phyloP scores from a whole-genome alignment of 2,888 invertebrate genomes.

The Steinernema scapterisci region DNA sequence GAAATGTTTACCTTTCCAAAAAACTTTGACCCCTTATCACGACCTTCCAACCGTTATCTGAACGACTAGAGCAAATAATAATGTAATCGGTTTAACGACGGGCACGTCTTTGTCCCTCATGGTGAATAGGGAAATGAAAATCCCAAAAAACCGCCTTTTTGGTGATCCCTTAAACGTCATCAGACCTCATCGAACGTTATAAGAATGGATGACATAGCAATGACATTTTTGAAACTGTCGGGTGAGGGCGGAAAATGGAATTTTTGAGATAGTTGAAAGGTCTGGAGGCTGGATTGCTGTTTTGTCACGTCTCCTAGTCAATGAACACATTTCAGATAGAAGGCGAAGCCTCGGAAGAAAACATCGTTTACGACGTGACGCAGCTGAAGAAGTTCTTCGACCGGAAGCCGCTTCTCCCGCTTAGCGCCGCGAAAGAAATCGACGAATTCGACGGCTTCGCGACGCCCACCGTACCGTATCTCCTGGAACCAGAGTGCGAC shows the following conservation, averaged over 20 bases:
- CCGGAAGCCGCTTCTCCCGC: conserved; percentile 33
- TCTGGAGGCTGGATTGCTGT: too few species aligned
- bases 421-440: conserved; percentile 4
- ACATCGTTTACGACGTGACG: conserved; percentile 47
- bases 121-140: too few species aligned
- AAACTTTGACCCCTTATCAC: neutral
- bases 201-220: too few species aligned
- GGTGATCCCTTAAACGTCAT: neutral
- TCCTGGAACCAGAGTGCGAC: conserved; percentile 8
- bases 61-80: too few species aligned
- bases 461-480: conserved; percentile 19
- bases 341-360: conserved; percentile 37
- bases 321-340: conserved; percentile 34
- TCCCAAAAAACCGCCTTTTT: too few species aligned
- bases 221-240: too few species aligned
- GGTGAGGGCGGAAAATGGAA: too few species aligned
- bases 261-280: too few species aligned
- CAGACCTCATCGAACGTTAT: neutral
- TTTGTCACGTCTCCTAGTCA: too few species aligned
- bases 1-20: neutral
- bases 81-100: too few species aligned
- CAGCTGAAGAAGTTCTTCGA: conserved; percentile 46
- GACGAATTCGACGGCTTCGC: conserved; percentile 16
- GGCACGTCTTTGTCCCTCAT: too few species aligned
- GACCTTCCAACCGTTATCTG: too few species aligned